Evolutionary conservation across 2,113 vertebrate genomes (phyloP).

Genomic region (Lota lota): DNA sequence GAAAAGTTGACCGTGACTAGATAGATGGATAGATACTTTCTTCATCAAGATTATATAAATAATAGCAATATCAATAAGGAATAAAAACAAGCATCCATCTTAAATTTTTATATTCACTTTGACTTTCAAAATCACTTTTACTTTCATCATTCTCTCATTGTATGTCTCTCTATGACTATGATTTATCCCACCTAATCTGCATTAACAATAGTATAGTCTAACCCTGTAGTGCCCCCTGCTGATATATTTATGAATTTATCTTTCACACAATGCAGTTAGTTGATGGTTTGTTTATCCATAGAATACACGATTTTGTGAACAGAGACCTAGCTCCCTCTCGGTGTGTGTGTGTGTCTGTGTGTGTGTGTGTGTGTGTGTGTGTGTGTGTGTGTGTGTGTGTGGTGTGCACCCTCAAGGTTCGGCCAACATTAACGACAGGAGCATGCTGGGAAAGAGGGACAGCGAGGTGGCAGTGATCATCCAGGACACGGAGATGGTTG

Average conservation of each 20-base stretch:
- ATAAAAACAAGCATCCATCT: too few relatives aligned
- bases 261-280: not conserved
- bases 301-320: too few relatives aligned
- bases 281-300: too few relatives aligned
- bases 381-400: slow-evolving; percentile 18
- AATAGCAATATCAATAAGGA: too few relatives aligned
- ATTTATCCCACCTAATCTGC: too few relatives aligned
- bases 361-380: not conserved
- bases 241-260: not conserved
- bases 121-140: too few relatives aligned
- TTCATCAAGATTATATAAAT: too few relatives aligned
- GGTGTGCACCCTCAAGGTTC: slow-evolving; percentile 75
- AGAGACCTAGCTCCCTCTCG: not conserved
- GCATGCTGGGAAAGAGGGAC: slow-evolving; percentile 97
- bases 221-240: slow-evolving; percentile 45
- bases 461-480: slow-evolving; percentile 92
- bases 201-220: not conserved
- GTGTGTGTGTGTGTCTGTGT: not conserved
- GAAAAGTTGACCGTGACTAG: too few relatives aligned
- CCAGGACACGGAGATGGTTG: slow-evolving; percentile 81
- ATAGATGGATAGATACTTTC: too few relatives aligned
- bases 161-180: too few relatives aligned
- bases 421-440: slow-evolving; percentile 97
- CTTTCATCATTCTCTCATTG: too few relatives aligned
- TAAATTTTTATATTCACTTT: too few relatives aligned